These are phyloP conservation scores for Troglohyphantes excavatus DNA, from an alignment of 2,888 invertebrate genomes.

Conservation along the genomic window DNA sequence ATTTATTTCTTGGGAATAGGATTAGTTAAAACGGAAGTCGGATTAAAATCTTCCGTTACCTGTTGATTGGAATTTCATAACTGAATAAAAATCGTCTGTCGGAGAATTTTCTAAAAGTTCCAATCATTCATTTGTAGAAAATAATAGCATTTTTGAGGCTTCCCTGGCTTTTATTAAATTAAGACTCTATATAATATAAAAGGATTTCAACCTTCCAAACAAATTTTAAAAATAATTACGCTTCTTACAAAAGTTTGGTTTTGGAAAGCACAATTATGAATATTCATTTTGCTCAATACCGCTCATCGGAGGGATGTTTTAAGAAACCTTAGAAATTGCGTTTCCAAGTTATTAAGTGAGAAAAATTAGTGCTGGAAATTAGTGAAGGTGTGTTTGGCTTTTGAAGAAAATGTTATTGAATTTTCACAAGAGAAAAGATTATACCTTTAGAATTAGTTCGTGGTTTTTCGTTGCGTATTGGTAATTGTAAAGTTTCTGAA, in stretches of 20 bases:
- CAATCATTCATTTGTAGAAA: conserved; percentile 49
- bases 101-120: conserved; percentile 4
- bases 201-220: background rate
- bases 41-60: conserved; percentile 72
- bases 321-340: conserved; percentile 51
- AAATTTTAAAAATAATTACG: conserved; percentile 37
- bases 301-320: background rate
- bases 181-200: background rate
- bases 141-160: conserved; percentile 70
- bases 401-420: background rate
- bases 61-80: conserved; percentile 63
- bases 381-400: background rate
- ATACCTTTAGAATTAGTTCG: background rate
- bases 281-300: conserved; percentile 36
- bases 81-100: background rate
- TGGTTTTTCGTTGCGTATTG: too few relatives aligned
- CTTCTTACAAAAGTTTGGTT: background rate
- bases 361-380: conserved; percentile 28
- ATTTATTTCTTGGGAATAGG: conserved; percentile 53
- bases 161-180: conserved; percentile 59
- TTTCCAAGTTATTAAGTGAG: conserved; percentile 30
- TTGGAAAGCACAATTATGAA: conserved; percentile 37
- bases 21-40: conserved; percentile 75
- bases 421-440: background rate
- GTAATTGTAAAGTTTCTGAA: too few relatives aligned